Evolutionary conservation across 2,113 vertebrate species (phyloP).

Genomic region (Cynoglossus semilaevis): DNA sequence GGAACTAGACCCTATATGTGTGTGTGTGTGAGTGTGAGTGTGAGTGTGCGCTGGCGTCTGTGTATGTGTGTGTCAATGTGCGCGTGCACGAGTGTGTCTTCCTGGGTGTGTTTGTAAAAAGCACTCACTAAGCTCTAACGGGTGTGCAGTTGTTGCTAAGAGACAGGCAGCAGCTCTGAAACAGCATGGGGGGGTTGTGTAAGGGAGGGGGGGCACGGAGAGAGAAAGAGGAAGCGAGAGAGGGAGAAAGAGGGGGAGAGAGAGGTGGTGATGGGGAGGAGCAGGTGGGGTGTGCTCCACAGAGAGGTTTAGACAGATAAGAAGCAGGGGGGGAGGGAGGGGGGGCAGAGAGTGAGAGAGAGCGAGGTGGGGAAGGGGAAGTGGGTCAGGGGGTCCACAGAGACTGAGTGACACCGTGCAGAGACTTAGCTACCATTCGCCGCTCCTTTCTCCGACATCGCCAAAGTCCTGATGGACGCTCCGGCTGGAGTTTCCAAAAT

Average conservation of each 20-base stretch:
- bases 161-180: slow-evolving; percentile 91
- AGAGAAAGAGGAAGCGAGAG: slow-evolving; percentile 5
- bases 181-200: slow-evolving; percentile 67
- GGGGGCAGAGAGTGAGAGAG: slow-evolving; percentile 26
- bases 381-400: slow-evolving; percentile 96
- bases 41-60: slow-evolving; percentile 70
- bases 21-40: slow-evolving; percentile 13
- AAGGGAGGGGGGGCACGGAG: slow-evolving; percentile 68
- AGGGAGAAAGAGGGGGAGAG: slow-evolving; percentile 26
- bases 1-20: slow-evolving; percentile 59
- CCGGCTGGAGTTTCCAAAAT: slow-evolving; percentile 9
- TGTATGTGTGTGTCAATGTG: slow-evolving; percentile 46
- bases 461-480: slow-evolving; percentile 35
- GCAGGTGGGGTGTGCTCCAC: slow-evolving; percentile 26
- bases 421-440: slow-evolving; percentile 81
- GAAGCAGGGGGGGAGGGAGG: slow-evolving; percentile 38
- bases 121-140: slow-evolving; percentile 95
- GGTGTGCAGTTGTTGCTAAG: slow-evolving; percentile 99
- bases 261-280: slow-evolving; percentile 7
- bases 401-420: slow-evolving; percentile 93
- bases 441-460: slow-evolving; percentile 34
- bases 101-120: slow-evolving; percentile 86
- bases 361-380: slow-evolving; percentile 78
- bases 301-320: slow-evolving; percentile 63
- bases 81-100: slow-evolving; percentile 59